These are phyloP conservation scores for Helleia helle DNA, from an alignment of 2,888 invertebrate species.

Conservation along the genomic window DNA sequence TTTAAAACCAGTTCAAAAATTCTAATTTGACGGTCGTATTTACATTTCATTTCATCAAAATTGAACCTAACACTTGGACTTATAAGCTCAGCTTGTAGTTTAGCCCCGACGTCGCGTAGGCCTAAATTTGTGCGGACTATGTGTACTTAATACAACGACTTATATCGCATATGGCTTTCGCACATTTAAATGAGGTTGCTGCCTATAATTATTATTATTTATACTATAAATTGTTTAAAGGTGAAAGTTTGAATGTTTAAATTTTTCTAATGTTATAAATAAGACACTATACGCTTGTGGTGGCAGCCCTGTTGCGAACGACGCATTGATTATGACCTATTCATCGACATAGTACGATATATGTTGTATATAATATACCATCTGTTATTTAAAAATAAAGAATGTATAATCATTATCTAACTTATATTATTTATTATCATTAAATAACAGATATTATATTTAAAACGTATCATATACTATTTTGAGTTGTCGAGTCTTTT, in stretches of 20 bases:
- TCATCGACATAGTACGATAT: too few relatives aligned
- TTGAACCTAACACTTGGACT: not conserved
- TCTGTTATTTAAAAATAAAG: too few relatives aligned
- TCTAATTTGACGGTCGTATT: conserved; percentile 1
- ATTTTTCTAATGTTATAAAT: conserved; percentile 7
- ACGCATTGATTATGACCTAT: conserved; percentile 1
- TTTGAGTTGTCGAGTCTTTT: not conserved
- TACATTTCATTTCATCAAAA: not conserved
- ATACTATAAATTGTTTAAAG: conserved; percentile 5
- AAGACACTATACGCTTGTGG: not conserved
- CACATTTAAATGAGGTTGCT: conserved; percentile 7
- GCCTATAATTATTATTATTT: conserved; percentile 7
- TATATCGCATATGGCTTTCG: conserved; percentile 5
- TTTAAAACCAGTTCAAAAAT: too few relatives aligned
- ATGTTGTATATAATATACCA: too few relatives aligned
- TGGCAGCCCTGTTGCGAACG: not conserved
- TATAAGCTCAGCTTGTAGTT: not conserved
- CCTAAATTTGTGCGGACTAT: not conserved
- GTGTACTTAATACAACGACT: conserved; percentile 3
- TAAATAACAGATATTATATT: too few relatives aligned
- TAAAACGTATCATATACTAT: too few relatives aligned
- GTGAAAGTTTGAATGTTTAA: conserved; percentile 4
- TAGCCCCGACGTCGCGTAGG: not conserved
- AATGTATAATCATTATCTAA: too few relatives aligned
- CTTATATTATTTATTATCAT: too few relatives aligned